phyloP scores from a whole-genome alignment of 2,113 vertebrate species.

The Gallinago undulata region DNA sequence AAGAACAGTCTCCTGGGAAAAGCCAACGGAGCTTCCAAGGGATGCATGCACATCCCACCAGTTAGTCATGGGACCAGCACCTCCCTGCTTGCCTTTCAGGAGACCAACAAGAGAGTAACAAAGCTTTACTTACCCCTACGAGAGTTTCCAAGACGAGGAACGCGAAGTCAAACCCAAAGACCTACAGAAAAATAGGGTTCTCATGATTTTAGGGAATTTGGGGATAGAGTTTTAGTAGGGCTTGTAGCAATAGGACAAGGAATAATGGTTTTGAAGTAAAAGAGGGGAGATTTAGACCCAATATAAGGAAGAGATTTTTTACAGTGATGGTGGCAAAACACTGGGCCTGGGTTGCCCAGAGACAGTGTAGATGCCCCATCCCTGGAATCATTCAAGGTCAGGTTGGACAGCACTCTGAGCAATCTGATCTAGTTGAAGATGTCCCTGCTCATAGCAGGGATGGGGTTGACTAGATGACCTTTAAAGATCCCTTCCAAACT shows the following conservation, averaged over 20 bases:
- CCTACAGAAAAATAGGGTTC: fast-evolving
- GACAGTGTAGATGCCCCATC: neutral
- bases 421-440: neutral
- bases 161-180: neutral
- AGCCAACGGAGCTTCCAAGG: neutral
- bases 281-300: neutral
- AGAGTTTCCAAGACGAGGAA: neutral
- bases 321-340: fast-evolving
- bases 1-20: neutral
- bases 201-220: neutral
- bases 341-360: neutral
- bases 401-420: neutral
- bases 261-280: neutral
- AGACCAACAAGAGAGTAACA: neutral
- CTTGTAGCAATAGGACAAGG: fast-evolving
- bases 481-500: neutral
- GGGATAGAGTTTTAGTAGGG: neutral
- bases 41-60: neutral
- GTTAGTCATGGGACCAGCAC: neutral
- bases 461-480: neutral
- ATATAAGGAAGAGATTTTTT: neutral
- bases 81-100: neutral
- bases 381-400: neutral
- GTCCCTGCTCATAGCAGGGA: neutral
- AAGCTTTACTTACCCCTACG: neutral